phyloP scores from a whole-genome alignment of 2,113 vertebrate genomes.

The Brachypodius melanocephalos region DNA sequence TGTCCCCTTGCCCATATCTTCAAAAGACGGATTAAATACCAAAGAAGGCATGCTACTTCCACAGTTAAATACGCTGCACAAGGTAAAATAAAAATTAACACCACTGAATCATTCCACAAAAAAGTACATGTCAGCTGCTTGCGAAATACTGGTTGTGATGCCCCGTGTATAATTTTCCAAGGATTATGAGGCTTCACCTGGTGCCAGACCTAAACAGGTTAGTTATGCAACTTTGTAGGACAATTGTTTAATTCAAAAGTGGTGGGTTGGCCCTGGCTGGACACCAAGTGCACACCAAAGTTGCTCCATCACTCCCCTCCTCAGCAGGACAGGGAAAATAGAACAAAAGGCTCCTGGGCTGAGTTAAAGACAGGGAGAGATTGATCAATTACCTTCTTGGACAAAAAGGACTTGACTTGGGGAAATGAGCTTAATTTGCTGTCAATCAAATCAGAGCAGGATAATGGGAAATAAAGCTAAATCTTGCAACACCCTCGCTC shows the following conservation, averaged over 20 bases:
- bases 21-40: neutral
- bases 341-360: neutral
- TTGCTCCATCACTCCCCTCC: neutral
- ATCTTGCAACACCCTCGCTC: neutral
- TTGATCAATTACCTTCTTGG: neutral
- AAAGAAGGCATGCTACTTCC: neutral
- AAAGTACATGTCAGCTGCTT: neutral
- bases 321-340: neutral
- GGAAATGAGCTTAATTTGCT: neutral
- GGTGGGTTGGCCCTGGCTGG: neutral
- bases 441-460: neutral
- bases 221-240: neutral
- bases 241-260: neutral
- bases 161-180: neutral
- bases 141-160: neutral
- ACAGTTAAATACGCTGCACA: neutral
- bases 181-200: neutral
- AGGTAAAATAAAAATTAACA: neutral
- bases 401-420: neutral
- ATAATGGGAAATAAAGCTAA: neutral
- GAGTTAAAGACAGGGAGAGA: neutral
- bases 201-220: neutral
- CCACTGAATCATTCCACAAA: neutral
- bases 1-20: neutral
- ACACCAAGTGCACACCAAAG: neutral